Evolutionary conservation across 2,113 vertebrate species (phyloP).

Genomic region (Trachemys scripta): DNA sequence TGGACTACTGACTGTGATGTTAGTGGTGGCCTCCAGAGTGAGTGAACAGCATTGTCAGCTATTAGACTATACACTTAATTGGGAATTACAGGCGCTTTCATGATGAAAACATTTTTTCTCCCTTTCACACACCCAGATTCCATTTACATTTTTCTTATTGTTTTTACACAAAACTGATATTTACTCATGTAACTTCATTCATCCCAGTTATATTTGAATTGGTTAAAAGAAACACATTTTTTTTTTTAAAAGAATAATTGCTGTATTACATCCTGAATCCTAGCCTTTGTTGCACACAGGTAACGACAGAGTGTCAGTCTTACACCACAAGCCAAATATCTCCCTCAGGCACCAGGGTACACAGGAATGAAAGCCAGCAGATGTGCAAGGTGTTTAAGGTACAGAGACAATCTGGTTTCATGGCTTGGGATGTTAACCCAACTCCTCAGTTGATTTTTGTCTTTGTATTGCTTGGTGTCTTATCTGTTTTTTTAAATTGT

Average conservation of each 20-base stretch:
- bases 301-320: rapidly evolving
- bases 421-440: neutral
- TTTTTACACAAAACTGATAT: neutral
- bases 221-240: neutral
- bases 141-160: constrained; percentile 11
- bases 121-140: constrained; percentile 14
- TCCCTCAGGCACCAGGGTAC: neutral
- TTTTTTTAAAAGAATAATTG: neutral
- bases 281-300: neutral
- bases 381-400: neutral
- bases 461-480: neutral
- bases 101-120: constrained; percentile 62
- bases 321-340: rapidly evolving
- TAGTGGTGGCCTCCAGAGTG: neutral
- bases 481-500: neutral
- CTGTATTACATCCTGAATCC: neutral
- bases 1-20: constrained; percentile 26
- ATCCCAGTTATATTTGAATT: neutral
- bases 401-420: neutral
- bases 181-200: neutral
- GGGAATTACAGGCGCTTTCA: constrained; percentile 52
- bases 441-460: neutral
- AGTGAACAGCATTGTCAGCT: constrained; percentile 24
- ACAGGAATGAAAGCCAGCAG: neutral
- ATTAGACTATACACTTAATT: constrained; percentile 48